A percentile compares a stretch with the other conserved stretches of the same genome.
Evolutionary conservation across 2,888 invertebrate genomes (phyloP).

Genomic region (Drosophila anceps): DNA sequence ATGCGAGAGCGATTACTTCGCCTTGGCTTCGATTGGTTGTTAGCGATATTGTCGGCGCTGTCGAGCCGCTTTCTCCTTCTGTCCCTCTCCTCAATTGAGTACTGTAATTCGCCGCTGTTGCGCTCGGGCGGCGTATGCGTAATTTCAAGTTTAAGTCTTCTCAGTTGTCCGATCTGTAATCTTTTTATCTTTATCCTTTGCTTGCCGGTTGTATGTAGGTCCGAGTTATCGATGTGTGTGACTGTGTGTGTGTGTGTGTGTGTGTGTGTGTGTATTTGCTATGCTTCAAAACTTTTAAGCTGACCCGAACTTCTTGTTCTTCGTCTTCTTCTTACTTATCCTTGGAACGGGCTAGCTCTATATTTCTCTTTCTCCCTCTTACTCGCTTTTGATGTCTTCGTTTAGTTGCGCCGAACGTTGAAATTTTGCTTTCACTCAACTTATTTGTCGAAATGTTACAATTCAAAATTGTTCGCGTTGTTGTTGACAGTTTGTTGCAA

Average conservation of each 20-base stretch:
- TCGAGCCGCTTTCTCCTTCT: constrained; percentile 26
- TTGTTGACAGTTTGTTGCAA: constrained; percentile 50
- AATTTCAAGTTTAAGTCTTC: constrained; percentile 61
- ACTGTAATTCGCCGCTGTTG: constrained; percentile 57
- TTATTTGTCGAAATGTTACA: constrained; percentile 73
- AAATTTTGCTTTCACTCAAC: constrained; percentile 81
- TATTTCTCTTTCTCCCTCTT: constrained; percentile 8
- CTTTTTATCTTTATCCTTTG: constrained; percentile 16
- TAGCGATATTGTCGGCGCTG: constrained; percentile 22
- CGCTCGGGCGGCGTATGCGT: constrained; percentile 63
- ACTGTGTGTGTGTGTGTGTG: constrained; percentile 12
- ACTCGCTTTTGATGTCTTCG: constrained; percentile 45
- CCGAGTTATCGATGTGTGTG: constrained; percentile 47
- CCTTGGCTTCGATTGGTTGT: constrained; percentile 53
- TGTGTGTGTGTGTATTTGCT: constrained; percentile 12
- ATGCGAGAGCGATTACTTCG: constrained; percentile 49
- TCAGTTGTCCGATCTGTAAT: constrained; percentile 47
- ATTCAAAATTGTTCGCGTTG: constrained; percentile 74
- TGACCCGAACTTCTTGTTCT: constrained; percentile 23
- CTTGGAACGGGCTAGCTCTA: constrained; percentile 27
- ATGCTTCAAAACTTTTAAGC: constrained; percentile 54
- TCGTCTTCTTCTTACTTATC: constrained; percentile 35
- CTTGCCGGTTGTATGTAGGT: constrained; percentile 46
- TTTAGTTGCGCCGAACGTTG: constrained; percentile 81
- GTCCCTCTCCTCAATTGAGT: constrained; percentile 14